Evolutionary conservation across 2,113 vertebrate genomes (phyloP).

Genomic region (Bucco capensis): DNA sequence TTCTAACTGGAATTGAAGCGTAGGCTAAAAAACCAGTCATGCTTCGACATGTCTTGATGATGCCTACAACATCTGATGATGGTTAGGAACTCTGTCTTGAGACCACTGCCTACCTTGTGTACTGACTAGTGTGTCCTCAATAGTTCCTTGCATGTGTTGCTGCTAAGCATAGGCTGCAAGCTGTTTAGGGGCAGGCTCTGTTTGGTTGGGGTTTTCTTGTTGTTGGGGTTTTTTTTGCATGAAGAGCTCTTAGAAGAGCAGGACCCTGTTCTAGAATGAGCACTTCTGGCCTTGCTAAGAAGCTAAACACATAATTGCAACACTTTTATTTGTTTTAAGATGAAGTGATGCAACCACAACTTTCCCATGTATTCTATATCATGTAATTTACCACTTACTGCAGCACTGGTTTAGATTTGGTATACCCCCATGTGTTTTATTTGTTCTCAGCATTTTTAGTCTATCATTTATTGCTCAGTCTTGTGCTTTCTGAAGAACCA

Average conservation of each 20-base stretch:
- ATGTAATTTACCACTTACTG: neutral
- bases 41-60: neutral
- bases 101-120: neutral
- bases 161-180: neutral
- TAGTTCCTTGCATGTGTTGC: neutral
- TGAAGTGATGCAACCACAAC: neutral
- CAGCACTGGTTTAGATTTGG: neutral
- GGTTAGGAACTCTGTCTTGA: neutral
- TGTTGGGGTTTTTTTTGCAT: neutral
- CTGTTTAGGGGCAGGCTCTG: neutral
- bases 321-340: neutral
- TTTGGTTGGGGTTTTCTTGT: neutral
- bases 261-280: neutral
- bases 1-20: conserved; percentile 10
- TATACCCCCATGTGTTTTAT: neutral
- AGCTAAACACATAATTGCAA: neutral
- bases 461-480: neutral
- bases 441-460: neutral
- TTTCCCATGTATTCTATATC: neutral
- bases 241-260: neutral
- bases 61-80: neutral
- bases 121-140: neutral
- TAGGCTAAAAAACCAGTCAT: neutral
- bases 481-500: neutral
- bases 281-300: neutral